These are phyloP conservation scores for Apodemus speciosus DNA, from an alignment of 2,113 vertebrate species.

Conservation along the genomic window DNA sequence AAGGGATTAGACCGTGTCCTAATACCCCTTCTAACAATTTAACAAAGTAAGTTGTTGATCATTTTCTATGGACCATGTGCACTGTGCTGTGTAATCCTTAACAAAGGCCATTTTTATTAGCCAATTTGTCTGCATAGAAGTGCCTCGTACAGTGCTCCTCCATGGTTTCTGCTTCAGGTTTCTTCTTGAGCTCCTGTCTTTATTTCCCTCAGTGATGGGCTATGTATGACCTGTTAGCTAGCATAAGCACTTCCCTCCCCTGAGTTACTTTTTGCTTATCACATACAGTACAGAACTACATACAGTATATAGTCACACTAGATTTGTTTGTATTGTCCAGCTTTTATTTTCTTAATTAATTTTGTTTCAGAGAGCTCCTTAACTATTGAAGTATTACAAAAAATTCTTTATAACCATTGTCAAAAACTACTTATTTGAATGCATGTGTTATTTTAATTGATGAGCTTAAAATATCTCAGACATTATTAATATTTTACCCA, in stretches of 20 bases:
- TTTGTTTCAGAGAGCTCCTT: not conserved
- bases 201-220: not conserved
- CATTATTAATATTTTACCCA: constrained; percentile 22
- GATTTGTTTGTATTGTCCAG: not conserved
- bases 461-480: constrained; percentile 34
- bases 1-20: not conserved
- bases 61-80: not conserved
- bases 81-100: not conserved
- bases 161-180: not conserved
- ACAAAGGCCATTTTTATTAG: not conserved
- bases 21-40: not conserved
- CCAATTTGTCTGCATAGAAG: not conserved
- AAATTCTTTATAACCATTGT: not conserved
- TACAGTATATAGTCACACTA: not conserved
- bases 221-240: not conserved
- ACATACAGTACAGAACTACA: not conserved
- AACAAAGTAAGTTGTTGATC: not conserved
- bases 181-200: not conserved
- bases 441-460: not conserved
- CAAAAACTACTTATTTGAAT: constrained; percentile 21
- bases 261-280: not conserved
- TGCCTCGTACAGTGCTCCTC: not conserved
- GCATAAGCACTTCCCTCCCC: not conserved
- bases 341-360: not conserved
- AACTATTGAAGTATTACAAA: not conserved